Base-by-base conservation (phyloP, 2,113 vertebrate species). In the Oncorhynchus nerka region DNA sequence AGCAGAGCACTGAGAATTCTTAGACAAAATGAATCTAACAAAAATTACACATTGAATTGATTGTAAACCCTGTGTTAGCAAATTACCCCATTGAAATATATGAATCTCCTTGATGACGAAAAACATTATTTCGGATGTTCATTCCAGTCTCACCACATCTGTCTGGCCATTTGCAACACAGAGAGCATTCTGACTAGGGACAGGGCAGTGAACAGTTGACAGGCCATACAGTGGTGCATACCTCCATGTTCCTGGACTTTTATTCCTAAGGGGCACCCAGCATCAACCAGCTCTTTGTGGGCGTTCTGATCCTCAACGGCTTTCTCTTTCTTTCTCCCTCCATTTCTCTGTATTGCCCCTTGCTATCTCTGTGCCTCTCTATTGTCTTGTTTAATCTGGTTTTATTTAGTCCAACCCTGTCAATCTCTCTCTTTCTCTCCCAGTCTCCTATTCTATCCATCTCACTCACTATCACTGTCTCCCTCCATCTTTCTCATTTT, bases 141-240 rank as follows among this genome's bases (percentile, higher is more conserved):
- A 51, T 51, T 51, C 74, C 75, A 71, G 78, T 51, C 49, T 15
- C 3, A 82, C 76, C 86, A 86, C 87, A 89, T 90, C 85, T 90
- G 90, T 88, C 74, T 85, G 76, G 86, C 88, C 83, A 86, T 88
- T 87, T 85, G 86, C 89, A 87, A 84, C 66, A 34, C 9, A 59
- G 68, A 74, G 20, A 26, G 67, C 13, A 76, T 76, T 82, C 84
- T 84, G 20, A 61, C 71, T 45, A 45, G 80, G 32, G 32, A 6
- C 59, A 16, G 74, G 55, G 83, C 76, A 70, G 80, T 20, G 66
- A 78, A 83, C 7, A 70, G 73, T 34, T 89, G 90, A 87, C 87
- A 87, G 84, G 83, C 74, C 2, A 81, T 83, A 86, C 88, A 86
- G 85, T 85, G 83, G 80, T 75, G 83, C 70, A 75, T 79, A 82